Conservation (phyloP, 2,113 vertebrate genomes). For the Macquaria australasica region DNA sequence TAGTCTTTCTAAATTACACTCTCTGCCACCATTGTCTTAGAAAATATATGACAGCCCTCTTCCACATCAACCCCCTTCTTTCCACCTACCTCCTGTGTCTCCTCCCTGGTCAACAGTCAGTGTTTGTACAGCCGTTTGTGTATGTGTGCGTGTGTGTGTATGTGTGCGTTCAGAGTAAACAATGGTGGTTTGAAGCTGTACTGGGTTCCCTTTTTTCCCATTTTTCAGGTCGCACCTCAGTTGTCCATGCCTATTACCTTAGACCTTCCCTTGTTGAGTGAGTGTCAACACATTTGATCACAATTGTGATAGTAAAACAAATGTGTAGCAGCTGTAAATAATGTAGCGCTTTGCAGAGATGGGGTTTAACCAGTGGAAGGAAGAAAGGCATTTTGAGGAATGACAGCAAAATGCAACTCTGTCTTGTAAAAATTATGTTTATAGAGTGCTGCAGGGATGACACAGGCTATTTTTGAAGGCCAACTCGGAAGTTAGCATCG, state of each 20-base stretch:
- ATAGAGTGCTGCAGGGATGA: no score
- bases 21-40: constrained; percentile 79
- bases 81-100: constrained; percentile 56
- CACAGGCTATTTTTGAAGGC: neutral
- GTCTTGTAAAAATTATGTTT: neutral
- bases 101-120: constrained; percentile 71
- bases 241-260: constrained; percentile 49
- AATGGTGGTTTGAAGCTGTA: constrained; percentile 63
- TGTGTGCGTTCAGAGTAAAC: constrained; percentile 63
- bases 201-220: constrained; percentile 60
- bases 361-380: neutral
- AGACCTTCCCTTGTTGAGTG: neutral
- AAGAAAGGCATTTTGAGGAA: neutral
- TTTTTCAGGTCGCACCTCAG: constrained; percentile 63
- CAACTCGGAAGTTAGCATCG: no score
- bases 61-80: constrained; percentile 48
- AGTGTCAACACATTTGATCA: constrained; percentile 37
- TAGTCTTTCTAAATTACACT: constrained; percentile 52
- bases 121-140: constrained; percentile 82
- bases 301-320: constrained; percentile 26
- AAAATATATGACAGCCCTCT: constrained; percentile 76
- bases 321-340: constrained; percentile 10
- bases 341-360: neutral
- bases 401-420: neutral
- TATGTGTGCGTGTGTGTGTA: constrained; percentile 29